Evolutionary conservation across 2,113 vertebrate species (phyloP).

Genomic region (Sylvia atricapilla): DNA sequence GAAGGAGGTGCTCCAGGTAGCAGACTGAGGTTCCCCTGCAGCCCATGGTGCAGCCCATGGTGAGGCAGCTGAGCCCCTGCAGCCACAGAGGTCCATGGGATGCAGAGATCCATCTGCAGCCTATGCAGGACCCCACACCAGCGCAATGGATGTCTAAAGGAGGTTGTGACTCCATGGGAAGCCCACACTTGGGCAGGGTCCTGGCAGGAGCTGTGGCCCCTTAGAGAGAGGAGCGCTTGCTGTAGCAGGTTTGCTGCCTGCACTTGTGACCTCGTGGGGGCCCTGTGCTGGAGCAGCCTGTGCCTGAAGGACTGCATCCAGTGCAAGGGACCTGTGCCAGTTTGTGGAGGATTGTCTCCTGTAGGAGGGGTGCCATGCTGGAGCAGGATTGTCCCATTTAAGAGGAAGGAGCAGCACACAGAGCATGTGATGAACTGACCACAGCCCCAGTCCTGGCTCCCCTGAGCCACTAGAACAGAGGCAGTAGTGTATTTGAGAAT

Average conservation of each 20-base stretch:
- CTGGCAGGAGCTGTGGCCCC: neutral
- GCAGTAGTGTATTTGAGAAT: neutral
- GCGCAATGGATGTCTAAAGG: neutral
- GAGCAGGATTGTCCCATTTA: neutral
- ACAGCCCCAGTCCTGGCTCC: neutral
- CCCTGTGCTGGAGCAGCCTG: neutral
- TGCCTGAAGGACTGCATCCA: neutral
- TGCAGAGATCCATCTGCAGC: neutral
- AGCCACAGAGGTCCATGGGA: neutral
- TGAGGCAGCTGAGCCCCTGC: neutral
- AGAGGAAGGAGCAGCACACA: neutral
- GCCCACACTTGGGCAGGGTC: neutral
- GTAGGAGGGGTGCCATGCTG: neutral
- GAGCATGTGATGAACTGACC: neutral
- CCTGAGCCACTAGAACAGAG: neutral
- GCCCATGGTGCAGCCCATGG: neutral
- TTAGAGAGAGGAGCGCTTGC: neutral
- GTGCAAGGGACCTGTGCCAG: neutral
- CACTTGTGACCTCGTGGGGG: neutral
- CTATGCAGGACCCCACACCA: neutral
- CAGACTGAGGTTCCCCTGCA: neutral
- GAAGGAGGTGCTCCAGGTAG: neutral
- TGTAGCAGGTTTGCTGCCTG: neutral
- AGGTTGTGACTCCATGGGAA: neutral
- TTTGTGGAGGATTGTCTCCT: neutral